Base-by-base conservation (phyloP, 2,888 invertebrate genomes). In the Cremastinae sp. region DNA sequence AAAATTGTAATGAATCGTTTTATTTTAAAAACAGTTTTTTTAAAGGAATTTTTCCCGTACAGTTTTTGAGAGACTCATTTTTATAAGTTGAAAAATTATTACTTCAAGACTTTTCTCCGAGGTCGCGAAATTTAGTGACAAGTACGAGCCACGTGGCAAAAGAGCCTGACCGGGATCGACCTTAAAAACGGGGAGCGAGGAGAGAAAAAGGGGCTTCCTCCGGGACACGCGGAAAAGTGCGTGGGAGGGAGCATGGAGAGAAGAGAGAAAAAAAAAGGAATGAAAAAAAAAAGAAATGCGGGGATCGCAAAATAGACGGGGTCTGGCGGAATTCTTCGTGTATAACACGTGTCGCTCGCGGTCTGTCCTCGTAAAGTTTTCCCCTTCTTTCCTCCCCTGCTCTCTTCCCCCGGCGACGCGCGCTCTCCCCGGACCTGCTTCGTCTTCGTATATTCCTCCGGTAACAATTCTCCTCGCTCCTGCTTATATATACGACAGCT, bases 361-460 rank as follows among this genome's bases (percentile, higher is more conserved):
- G 75, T 74, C 72, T 76, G 58, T 73, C 79, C 75, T 83, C 84
- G 82, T 85, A 84, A 85, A 84, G 79, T 85, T 84, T 81, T 65
- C 80, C 69, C 49, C 68, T 65, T 75, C 58, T 65, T 58, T 51
- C 18, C 18, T 59, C 58, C 51, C 22, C 38, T 43, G 36, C 49
- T n/a, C 16, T 22, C 18, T 38, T 47, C 45, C 10, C 41, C 5
- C 28, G 28, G 28, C 28, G 5, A 2, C 28, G 2, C 28, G 10
- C 56, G 16, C 51, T n/a, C 69, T 61, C 16, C 61, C 47, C 28
- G 53, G 38, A 20, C 70, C 28, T n/a, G n/a, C n/a, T 49, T 38
- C 45, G 28, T 69, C 12, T 36, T 34, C 34, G 28, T 20, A n/a
- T n/a, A 56, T 41, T 20, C 59, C 64, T 65, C 71, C 12, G 28